These are phyloP conservation scores for Cricetomys ansorgei DNA, from an alignment of 2,113 vertebrate genomes.

Conservation along the genomic window DNA sequence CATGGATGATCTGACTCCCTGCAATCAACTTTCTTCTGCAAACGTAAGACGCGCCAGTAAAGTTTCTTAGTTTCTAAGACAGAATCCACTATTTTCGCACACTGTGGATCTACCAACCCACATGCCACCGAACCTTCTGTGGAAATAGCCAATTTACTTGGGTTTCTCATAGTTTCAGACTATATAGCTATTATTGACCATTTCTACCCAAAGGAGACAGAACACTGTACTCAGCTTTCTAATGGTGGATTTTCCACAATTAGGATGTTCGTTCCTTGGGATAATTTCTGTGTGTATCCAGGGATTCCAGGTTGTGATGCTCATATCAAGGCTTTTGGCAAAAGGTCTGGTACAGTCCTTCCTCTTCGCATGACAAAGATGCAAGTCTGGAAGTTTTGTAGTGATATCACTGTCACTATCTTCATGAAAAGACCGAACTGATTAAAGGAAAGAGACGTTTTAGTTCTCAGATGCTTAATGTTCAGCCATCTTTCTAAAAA, in stretches of 20 bases:
- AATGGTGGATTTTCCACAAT: conserved; percentile 57
- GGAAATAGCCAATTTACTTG: neutral
- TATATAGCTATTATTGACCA: neutral
- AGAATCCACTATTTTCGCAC: neutral
- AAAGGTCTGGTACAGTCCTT: conserved; percentile 26
- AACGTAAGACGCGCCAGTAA: neutral
- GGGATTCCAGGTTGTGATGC: conserved; percentile 71
- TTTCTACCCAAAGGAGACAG: neutral
- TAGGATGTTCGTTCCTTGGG: neutral
- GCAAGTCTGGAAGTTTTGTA: neutral
- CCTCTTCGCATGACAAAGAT: neutral
- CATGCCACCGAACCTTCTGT: neutral
- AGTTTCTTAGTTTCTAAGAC: neutral
- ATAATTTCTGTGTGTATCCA: conserved; percentile 49
- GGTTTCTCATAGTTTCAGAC: neutral
- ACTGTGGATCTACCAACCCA: neutral
- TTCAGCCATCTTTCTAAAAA: neutral
- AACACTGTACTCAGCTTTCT: neutral
- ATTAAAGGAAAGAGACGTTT: neutral
- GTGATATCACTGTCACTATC: neutral
- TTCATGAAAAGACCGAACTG: neutral
- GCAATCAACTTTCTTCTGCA: neutral
- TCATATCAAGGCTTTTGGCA: conserved; percentile 69
- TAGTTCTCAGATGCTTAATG: neutral
- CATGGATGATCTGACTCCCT: neutral